Conservation (phyloP, 1,140 invertebrate species). For the Heliconius eleuchia region DNA sequence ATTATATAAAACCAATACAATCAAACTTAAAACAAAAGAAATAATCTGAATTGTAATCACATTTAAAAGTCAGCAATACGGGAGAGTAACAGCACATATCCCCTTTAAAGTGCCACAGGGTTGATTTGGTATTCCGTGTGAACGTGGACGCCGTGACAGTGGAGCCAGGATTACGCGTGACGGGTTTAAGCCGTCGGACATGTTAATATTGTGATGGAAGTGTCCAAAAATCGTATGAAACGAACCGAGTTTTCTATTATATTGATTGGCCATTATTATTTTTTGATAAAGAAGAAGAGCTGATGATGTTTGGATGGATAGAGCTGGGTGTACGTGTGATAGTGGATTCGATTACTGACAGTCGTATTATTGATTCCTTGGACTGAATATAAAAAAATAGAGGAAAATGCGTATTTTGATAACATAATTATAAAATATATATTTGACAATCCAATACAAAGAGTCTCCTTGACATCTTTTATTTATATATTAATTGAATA, state of each 20-base stretch:
- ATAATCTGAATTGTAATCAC: constrained; percentile 16
- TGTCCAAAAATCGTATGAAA: constrained; percentile 14
- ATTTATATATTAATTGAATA: constrained; percentile 33
- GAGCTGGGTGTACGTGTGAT: no score
- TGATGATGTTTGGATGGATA: no score
- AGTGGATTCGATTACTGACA: no score
- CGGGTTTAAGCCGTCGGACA: constrained; percentile 27
- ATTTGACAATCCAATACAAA: constrained; percentile 17
- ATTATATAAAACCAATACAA: background rate
- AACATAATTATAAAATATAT: background rate
- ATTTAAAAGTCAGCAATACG: constrained; percentile 5
- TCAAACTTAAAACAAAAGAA: background rate
- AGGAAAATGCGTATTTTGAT: background rate
- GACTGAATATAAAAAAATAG: background rate
- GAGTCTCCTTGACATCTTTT: constrained; percentile 23
- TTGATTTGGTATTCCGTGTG: constrained; percentile 38
- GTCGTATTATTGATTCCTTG: no score
- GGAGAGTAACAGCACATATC: constrained; percentile 24
- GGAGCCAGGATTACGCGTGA: constrained; percentile 37
- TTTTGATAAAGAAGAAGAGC: no score
- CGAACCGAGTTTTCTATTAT: background rate
- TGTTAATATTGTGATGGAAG: constrained; percentile 31
- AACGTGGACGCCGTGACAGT: constrained; percentile 24
- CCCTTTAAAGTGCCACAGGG: constrained; percentile 26
- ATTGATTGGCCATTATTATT: no score